phyloP scores from a whole-genome alignment of 2,888 invertebrate genomes.

The Cyaniris semiargus region DNA sequence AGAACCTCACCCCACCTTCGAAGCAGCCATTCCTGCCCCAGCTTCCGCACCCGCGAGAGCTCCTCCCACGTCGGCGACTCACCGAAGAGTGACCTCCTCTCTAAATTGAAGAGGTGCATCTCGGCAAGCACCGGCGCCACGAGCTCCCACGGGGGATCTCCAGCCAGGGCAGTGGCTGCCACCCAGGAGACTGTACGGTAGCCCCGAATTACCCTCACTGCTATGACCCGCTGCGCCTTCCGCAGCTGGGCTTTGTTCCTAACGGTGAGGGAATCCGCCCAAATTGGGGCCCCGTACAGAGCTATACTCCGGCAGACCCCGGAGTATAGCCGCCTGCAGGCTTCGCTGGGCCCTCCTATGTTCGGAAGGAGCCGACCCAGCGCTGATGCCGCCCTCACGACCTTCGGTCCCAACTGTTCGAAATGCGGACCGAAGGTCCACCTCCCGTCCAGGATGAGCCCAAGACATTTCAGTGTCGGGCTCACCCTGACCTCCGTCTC shows the following conservation, averaged over 20 bases:
- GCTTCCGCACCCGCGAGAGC: no score
- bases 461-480: not conserved
- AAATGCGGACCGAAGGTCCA: no score
- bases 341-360: not conserved
- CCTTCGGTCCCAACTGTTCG: no score
- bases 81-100: no score
- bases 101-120: no score
- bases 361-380: not conserved
- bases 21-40: no score
- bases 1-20: not conserved
- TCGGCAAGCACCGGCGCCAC: not conserved
- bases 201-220: no score
- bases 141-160: conserved; percentile 28
- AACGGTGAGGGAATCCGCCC: not conserved
- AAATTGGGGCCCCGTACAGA: not conserved
- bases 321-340: conserved; percentile 22
- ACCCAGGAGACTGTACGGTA: conserved; percentile 26
- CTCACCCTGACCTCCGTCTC: not conserved
- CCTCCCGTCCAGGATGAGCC: no score
- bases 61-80: no score
- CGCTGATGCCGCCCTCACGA: no score
- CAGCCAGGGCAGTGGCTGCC: conserved; percentile 32
- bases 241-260: no score
- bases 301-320: not conserved
- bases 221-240: no score